Evolutionary conservation across 2,113 vertebrate species (phyloP).

Genomic region (Clarias batrachus): DNA sequence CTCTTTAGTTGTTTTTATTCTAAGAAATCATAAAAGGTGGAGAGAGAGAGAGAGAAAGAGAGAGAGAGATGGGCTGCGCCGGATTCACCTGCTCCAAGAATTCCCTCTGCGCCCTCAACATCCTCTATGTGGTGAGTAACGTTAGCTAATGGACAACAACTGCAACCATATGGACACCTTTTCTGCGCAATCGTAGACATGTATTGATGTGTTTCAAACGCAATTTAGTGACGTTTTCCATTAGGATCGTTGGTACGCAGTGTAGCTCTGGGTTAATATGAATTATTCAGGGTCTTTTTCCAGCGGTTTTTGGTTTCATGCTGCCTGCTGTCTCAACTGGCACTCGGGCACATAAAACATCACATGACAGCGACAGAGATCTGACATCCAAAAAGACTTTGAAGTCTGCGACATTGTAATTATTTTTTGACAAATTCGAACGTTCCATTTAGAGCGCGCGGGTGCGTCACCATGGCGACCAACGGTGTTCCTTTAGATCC

Average conservation of each 20-base stretch:
- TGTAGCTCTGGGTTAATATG: constrained; percentile 24
- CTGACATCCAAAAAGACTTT: too few species aligned
- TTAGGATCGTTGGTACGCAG: background rate
- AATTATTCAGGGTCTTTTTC: constrained; percentile 59
- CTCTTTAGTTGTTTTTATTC: background rate
- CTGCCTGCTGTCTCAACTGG: constrained; percentile 12
- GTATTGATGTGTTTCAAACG: background rate
- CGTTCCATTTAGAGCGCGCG: background rate
- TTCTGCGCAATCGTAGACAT: background rate
- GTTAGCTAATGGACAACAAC: background rate
- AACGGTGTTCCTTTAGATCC: background rate
- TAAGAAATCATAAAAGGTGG: background rate
- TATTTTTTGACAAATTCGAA: background rate
- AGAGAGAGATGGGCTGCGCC: constrained; percentile 64
- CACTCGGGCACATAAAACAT: background rate
- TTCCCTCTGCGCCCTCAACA: constrained; percentile 72
- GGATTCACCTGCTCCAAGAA: constrained; percentile 76
- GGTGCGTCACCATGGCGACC: constrained; percentile 8
- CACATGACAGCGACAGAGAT: too few species aligned
- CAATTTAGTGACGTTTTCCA: background rate
- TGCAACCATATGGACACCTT: constrained; percentile 58
- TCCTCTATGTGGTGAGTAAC: constrained; percentile 74
- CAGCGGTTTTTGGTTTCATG: constrained; percentile 47
- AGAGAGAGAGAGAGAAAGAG: background rate
- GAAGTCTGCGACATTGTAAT: background rate